These are phyloP conservation scores for Leptinotarsa defecta DNA, from an alignment of 1,140 invertebrate genomes.

Conservation along the genomic window DNA sequence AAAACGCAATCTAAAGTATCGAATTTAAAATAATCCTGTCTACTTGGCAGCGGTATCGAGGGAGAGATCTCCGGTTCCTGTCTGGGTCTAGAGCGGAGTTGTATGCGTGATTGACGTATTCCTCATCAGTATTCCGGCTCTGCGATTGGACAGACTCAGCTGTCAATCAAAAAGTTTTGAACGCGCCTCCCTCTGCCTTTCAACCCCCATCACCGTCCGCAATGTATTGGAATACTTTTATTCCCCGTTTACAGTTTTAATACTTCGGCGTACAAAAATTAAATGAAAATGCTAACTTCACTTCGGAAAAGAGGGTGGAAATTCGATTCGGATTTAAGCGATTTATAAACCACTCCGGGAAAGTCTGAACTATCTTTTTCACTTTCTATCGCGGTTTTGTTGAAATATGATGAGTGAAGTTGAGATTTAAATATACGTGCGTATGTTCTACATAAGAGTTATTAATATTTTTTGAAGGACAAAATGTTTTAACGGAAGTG, in stretches of 20 bases:
- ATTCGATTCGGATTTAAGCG: constrained; percentile 56
- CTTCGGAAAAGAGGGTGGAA: constrained; percentile 46
- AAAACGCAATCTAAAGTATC: constrained; percentile 6
- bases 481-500: too few species aligned
- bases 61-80: constrained; percentile 10
- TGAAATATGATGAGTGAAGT: too few species aligned
- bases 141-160: constrained; percentile 63
- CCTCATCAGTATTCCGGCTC: constrained; percentile 66
- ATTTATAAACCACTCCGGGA: constrained; percentile 39
- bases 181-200: constrained; percentile 45
- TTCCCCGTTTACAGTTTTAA: constrained; percentile 50
- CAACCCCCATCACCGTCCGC: constrained; percentile 34
- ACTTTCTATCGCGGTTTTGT: too few species aligned
- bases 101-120: constrained; percentile 53
- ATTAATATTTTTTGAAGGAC: too few species aligned
- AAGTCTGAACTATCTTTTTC: neutral
- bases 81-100: constrained; percentile 13
- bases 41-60: neutral
- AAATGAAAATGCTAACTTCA: constrained; percentile 51
- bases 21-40: constrained; percentile 6
- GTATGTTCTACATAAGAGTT: too few species aligned
- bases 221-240: constrained; percentile 56
- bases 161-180: constrained; percentile 64
- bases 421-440: too few species aligned
- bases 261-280: constrained; percentile 52